Base-by-base conservation (phyloP, 2,888 invertebrate genomes). In the Rhaphigaster nebulosa region DNA sequence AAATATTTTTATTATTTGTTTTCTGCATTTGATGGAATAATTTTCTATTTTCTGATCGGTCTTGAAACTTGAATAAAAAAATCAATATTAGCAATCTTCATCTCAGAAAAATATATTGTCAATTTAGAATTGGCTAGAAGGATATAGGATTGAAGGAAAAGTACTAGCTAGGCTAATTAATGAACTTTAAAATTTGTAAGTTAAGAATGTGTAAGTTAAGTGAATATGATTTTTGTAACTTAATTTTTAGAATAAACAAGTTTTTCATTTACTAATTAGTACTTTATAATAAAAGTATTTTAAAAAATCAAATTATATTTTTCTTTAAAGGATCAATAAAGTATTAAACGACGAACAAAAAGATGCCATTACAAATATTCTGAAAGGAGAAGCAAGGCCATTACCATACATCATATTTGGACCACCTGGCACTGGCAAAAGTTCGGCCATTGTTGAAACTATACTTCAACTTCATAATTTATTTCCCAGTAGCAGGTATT, bases 371-470 rank as follows among this genome's bases (percentile, higher is more conserved):
- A 94, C 94, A 87, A 96, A 98, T 93, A 96, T 98, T 92, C 93
- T 98, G 23, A 94, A 95, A 52, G 98, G 97, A 0, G 95, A 96
- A 93, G 95, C 96, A n/a, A 95, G 97, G 50, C 97, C 98, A 0
- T 93, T 96, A 91, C 97, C 98, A 0, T 97, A 97, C 92, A 94
- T 98, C 4, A 95, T 98, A 92, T 98, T 96, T 94, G 98, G 98
- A 0, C 98, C 98, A 29, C 97, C 98, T 8, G 97, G 98, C 20
- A 98, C 97, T 0, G 98, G 98, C 5, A 98, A 98, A 94, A 97
- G 97, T 0, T 95, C 97, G 2, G 98, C 98, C 0, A 93, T 97
- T 5, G 97, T 98, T 56, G 99, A 99, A 94, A 95, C 96, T 0
- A 95, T 98, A 87, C 94, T 99, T 90, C 99, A 99, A 94, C 95